Percentiles rank a stretch among this genome's conserved stretches.
phyloP scores from a whole-genome alignment of 2,888 invertebrate species.

The Plebejus argus region DNA sequence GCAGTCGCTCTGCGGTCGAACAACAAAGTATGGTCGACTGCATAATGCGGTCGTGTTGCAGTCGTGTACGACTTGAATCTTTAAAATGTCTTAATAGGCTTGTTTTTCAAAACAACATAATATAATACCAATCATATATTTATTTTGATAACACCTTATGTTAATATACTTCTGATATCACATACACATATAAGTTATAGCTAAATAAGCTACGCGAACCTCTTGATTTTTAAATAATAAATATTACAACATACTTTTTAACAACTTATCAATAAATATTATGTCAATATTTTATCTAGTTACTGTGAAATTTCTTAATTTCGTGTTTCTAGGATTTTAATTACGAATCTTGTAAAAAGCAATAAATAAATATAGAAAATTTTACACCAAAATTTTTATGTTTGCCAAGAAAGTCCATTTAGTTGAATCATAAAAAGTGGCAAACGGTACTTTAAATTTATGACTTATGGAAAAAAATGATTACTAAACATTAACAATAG shows the following conservation, averaged over 20 bases:
- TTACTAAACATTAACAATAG: not conserved
- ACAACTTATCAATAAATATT: not conserved
- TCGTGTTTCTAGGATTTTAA: not conserved
- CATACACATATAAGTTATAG: conserved; percentile 7
- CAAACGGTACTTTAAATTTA: not conserved
- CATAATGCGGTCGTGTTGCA: too few species aligned
- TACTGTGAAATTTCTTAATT: not conserved
- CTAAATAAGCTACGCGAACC: not conserved
- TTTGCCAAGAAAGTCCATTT: not conserved
- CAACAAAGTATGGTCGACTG: too few species aligned
- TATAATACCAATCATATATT: conserved; percentile 8
- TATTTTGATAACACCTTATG: conserved; percentile 23
- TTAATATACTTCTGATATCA: conserved; percentile 27
- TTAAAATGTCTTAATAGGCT: not conserved
- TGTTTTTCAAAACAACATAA: not conserved
- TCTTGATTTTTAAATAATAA: not conserved
- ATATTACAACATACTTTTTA: not conserved
- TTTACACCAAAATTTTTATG: not conserved
- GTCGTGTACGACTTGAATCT: too few species aligned
- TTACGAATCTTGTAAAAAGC: not conserved
- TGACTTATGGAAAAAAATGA: not conserved
- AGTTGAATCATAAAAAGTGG: not conserved
- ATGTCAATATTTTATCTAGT: not conserved
- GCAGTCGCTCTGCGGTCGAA: too few species aligned
- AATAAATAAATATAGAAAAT: not conserved